phyloP scores from a whole-genome alignment of 2,888 invertebrate species.

The Eulithis prunata region DNA sequence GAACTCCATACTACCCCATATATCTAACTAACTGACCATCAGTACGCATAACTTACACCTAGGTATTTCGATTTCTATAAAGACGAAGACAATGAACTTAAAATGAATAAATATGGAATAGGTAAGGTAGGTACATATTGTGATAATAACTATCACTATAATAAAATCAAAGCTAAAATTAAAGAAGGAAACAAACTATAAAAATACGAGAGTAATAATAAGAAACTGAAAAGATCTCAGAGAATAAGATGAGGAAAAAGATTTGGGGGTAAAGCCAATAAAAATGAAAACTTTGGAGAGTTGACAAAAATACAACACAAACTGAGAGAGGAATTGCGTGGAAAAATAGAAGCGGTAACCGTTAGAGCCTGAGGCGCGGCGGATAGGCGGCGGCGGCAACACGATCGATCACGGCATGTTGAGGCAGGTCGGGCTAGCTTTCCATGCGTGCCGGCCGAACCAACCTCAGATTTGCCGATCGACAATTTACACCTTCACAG shows the following conservation, averaged over 20 bases:
- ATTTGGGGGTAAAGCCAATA: slow-evolving; percentile 13
- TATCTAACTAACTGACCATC: no score
- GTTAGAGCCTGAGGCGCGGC: slow-evolving; percentile 57
- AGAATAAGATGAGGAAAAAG: slow-evolving; percentile 15
- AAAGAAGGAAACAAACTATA: not conserved
- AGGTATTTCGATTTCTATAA: no score
- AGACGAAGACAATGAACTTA: no score
- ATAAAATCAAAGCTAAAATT: not conserved
- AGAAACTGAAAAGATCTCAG: slow-evolving; percentile 1
- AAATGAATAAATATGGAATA: no score
- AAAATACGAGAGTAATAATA: not conserved
- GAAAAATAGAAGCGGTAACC: slow-evolving; percentile 51
- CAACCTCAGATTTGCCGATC: slow-evolving; percentile 22
- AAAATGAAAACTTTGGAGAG: slow-evolving; percentile 33
- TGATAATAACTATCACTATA: no score
- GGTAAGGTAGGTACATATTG: no score
- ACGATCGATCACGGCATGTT: slow-evolving; percentile 72
- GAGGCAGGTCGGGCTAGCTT: slow-evolving; percentile 73
- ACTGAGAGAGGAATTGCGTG: slow-evolving; percentile 32
- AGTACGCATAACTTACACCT: no score
- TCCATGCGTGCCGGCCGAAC: slow-evolving; percentile 47
- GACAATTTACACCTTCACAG: slow-evolving; percentile 3
- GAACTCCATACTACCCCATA: no score
- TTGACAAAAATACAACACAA: slow-evolving; percentile 31
- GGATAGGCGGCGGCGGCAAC: slow-evolving; percentile 52